Percentiles rank a stretch among this genome's conserved stretches.
Conservation (phyloP, 2,888 invertebrate species). For the Elmis aenea region DNA sequence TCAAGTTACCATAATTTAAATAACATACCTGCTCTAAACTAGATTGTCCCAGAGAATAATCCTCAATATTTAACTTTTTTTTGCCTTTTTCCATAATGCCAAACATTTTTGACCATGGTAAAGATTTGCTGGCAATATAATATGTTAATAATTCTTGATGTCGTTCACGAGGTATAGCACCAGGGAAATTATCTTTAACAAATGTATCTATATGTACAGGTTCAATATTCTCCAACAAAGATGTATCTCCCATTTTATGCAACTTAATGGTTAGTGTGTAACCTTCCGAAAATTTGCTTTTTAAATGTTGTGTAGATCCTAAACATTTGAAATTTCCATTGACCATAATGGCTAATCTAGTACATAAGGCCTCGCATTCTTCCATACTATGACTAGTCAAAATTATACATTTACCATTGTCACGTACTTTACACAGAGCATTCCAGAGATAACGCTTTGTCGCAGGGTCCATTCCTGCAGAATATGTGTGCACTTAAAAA, state of each 20-base stretch:
- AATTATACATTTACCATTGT: slow-evolving; percentile 68
- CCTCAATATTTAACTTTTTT: slow-evolving; percentile 55
- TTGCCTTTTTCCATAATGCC: slow-evolving; percentile 62
- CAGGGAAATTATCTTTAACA: slow-evolving; percentile 35
- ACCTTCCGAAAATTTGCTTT: slow-evolving; percentile 70
- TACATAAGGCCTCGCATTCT: slow-evolving; percentile 81
- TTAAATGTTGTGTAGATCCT: slow-evolving; percentile 76
- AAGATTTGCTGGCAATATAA: slow-evolving; percentile 55
- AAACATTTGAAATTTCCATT: slow-evolving; percentile 75
- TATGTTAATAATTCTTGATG: slow-evolving; percentile 70
- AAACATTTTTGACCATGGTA: slow-evolving; percentile 72
- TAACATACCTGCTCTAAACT: slow-evolving; percentile 64
- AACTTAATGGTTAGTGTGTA: slow-evolving; percentile 46
- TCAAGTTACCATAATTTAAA: not conserved
- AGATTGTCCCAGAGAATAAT: slow-evolving; percentile 79
- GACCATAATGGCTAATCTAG: slow-evolving; percentile 80
- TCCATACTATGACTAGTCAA: slow-evolving; percentile 86
- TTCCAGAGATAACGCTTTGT: slow-evolving; percentile 79
- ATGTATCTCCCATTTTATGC: slow-evolving; percentile 30
- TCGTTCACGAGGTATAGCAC: slow-evolving; percentile 54
- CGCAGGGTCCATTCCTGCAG: slow-evolving; percentile 70
- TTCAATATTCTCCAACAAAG: slow-evolving; percentile 10
- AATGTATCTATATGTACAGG: slow-evolving; percentile 28
- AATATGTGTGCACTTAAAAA: slow-evolving; percentile 6
- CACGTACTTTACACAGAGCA: slow-evolving; percentile 62